Conservation (phyloP, 2,113 vertebrate genomes). For the Mugil cephalus region DNA sequence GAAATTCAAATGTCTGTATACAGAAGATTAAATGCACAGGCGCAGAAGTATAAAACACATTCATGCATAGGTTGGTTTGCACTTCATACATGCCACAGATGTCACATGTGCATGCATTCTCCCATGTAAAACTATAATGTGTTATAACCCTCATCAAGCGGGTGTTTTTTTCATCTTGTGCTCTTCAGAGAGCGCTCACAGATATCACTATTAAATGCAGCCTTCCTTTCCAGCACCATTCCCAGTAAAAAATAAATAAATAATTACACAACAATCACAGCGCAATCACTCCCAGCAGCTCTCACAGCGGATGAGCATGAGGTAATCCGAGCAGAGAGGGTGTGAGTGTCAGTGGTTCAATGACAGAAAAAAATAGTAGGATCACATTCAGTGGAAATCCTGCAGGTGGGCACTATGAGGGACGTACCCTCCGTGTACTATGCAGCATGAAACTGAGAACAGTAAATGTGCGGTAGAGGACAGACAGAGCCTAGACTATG, state of each 20-base stretch:
- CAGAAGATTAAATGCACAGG: conserved; percentile 15
- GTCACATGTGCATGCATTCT: background rate
- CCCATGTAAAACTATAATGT: background rate
- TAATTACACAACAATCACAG: conserved; percentile 59
- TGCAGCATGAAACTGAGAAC: conserved; percentile 43
- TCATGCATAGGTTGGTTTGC: conserved; percentile 14
- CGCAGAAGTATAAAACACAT: conserved; percentile 22
- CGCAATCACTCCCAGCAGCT: conserved; percentile 45
- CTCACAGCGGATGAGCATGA: conserved; percentile 8
- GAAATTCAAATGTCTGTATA: background rate
- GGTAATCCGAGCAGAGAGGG: conserved; percentile 35
- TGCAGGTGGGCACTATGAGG: conserved; percentile 49
- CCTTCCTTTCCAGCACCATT: conserved; percentile 33
- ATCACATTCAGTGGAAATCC: conserved; percentile 45
- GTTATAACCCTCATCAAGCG: conserved; percentile 25
- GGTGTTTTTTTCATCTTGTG: conserved; percentile 1
- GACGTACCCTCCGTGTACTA: conserved; percentile 46
- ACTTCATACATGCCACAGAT: conserved; percentile 22
- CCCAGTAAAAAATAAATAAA: conserved; percentile 23
- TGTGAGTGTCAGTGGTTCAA: conserved; percentile 36
- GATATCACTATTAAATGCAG: conserved; percentile 37
- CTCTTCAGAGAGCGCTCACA: conserved; percentile 14
- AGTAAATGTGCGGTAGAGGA: conserved; percentile 26
- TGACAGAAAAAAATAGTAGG: conserved; percentile 31
- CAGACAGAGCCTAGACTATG: background rate